Evolutionary conservation across 2,888 invertebrate species (phyloP).

Genomic region (Hedya salicella): DNA sequence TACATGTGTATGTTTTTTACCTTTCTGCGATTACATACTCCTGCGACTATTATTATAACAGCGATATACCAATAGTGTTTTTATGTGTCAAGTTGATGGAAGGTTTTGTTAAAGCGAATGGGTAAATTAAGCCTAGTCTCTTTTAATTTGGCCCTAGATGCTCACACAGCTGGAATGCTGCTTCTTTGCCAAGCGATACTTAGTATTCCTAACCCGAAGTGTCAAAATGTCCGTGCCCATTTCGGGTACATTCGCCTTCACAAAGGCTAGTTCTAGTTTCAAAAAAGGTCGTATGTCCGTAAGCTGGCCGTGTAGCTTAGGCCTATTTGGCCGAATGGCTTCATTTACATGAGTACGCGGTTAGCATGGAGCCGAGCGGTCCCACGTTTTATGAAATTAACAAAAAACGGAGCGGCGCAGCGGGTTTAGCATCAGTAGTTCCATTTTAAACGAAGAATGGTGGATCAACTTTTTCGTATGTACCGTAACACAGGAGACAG

Average conservation of each 20-base stretch:
- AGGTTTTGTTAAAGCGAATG: too few relatives aligned
- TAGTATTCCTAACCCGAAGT: slow-evolving; percentile 7
- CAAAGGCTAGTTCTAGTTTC: neutral
- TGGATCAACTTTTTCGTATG: too few relatives aligned
- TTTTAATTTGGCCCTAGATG: too few relatives aligned
- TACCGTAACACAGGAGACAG: too few relatives aligned
- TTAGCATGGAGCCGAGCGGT: neutral
- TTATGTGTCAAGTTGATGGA: too few relatives aligned
- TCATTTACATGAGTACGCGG: slow-evolving; percentile 5
- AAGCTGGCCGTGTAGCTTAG: neutral
- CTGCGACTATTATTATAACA: too few relatives aligned
- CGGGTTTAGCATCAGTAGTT: neutral
- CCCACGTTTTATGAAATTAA: slow-evolving; percentile 11
- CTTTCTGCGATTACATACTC: too few relatives aligned
- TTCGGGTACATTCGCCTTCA: slow-evolving; percentile 14
- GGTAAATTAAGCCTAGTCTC: too few relatives aligned
- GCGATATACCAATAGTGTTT: too few relatives aligned
- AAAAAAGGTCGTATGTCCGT: neutral
- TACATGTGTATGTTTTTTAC: too few relatives aligned
- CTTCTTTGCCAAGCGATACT: neutral
- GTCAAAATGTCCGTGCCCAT: neutral
- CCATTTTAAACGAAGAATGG: too few relatives aligned
- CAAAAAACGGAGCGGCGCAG: neutral
- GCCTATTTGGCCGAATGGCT: neutral
- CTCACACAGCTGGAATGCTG: neutral